Percentiles rank a stretch among this genome's conserved stretches.
Evolutionary conservation across 2,888 invertebrate genomes (phyloP).

Genomic region (Hermaeophaga mercurialis): DNA sequence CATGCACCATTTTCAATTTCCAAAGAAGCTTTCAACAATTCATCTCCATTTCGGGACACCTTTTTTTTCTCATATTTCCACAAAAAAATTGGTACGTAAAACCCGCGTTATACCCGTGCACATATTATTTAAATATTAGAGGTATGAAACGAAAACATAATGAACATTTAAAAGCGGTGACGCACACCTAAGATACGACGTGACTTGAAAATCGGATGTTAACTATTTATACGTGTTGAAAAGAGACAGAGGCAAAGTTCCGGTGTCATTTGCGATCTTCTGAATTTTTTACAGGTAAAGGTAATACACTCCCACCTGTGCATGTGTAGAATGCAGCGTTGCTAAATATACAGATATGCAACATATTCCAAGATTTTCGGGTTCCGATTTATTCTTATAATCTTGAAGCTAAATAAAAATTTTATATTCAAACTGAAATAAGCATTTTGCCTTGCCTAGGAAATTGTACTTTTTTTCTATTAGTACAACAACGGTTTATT

Average conservation of each 20-base stretch:
- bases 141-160: slow-evolving; percentile 22
- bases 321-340: slow-evolving; percentile 6
- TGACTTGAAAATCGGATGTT: slow-evolving; percentile 20
- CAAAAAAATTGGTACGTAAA: not conserved
- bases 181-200: slow-evolving; percentile 19
- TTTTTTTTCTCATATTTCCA: slow-evolving; percentile 2
- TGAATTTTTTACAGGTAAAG: slow-evolving; percentile 18
- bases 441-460: too few species aligned
- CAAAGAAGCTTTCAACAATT: slow-evolving; percentile 1
- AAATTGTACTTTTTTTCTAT: too few species aligned
- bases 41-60: slow-evolving; percentile 12
- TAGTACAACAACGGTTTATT: too few species aligned
- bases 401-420: too few species aligned
- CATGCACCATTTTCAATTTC: slow-evolving; percentile 15
- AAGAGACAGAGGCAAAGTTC: slow-evolving; percentile 15
- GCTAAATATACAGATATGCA: too few species aligned
- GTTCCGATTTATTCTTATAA: too few species aligned
- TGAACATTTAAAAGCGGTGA: slow-evolving; percentile 24
- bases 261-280: slow-evolving; percentile 7
- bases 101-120: not conserved
- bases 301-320: slow-evolving; percentile 19
- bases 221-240: slow-evolving; percentile 8
- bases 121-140: slow-evolving; percentile 21
- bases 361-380: too few species aligned
- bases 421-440: too few species aligned